phyloP scores from a whole-genome alignment of 2,888 invertebrate genomes.

The Penaeus monodon region DNA sequence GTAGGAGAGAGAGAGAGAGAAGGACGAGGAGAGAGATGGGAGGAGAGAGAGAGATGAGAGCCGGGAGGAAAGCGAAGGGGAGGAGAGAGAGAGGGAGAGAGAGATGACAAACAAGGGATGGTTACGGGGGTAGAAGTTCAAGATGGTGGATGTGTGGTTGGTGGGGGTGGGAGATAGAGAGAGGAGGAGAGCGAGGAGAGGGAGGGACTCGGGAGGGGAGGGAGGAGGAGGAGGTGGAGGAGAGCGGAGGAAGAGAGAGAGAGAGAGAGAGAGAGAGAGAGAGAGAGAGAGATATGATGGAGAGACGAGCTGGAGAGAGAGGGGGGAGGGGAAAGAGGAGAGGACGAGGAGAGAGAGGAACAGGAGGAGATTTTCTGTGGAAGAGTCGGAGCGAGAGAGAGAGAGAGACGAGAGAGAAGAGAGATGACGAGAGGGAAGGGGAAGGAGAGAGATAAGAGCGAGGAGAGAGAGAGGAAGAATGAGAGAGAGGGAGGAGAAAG shows the following conservation, averaged over 20 bases:
- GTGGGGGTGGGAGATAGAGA: background rate
- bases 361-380: too few relatives aligned
- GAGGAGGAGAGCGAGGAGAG: too few relatives aligned
- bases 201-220: background rate
- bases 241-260: background rate
- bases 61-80: background rate
- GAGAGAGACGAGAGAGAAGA: background rate
- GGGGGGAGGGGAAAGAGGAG: background rate
- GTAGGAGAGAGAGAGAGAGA: background rate
- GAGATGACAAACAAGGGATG: too few relatives aligned
- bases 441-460: too few relatives aligned
- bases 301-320: background rate
- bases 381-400: background rate
- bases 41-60: background rate
- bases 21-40: background rate
- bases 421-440: background rate
- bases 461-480: background rate
- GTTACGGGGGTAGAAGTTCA: background rate
- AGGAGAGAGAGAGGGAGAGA: too few relatives aligned
- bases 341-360: too few relatives aligned
- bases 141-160: background rate
- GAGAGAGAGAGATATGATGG: background rate
- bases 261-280: too few relatives aligned
- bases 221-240: background rate
- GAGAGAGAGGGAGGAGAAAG: background rate